Conservation (phyloP, 2,797 vertebrate species). For the Phaenicophaeus curvirostris region DNA sequence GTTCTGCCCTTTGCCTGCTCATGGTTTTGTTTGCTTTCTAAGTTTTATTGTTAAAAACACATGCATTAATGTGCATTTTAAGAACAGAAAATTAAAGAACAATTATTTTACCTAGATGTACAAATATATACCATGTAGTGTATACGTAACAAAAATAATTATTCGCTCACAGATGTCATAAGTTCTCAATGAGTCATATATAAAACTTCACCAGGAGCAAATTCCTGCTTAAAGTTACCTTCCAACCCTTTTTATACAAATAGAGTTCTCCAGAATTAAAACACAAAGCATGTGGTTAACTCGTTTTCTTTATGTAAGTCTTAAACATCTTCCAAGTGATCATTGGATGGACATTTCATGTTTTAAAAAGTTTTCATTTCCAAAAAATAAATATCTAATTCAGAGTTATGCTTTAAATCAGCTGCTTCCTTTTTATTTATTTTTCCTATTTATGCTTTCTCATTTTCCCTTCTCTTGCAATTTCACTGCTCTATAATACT, state of each 20-base stretch:
- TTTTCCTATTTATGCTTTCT: not conserved
- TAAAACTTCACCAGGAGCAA: not conserved
- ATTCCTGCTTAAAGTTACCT: not conserved
- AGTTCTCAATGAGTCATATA: not conserved
- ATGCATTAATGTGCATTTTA: not conserved
- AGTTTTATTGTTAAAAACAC: not conserved
- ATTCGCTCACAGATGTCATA: not conserved
- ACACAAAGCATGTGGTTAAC: not conserved
- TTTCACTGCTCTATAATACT: not conserved
- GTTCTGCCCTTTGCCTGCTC: not conserved
- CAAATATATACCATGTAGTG: not conserved
- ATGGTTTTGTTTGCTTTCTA: not conserved
- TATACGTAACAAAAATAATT: not conserved
- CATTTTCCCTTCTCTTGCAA: not conserved
- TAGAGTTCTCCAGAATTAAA: not conserved
- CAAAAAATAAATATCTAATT: not conserved
- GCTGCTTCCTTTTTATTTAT: not conserved
- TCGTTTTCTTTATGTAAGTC: not conserved
- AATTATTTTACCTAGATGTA: not conserved
- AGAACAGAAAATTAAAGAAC: not conserved
- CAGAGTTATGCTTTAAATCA: not conserved
- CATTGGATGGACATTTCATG: not conserved
- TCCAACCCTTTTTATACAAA: not conserved
- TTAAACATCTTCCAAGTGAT: not conserved
- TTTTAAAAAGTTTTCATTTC: not conserved